phyloP scores from a whole-genome alignment of 2,797 vertebrate species.

The Halcyon leucocephala region DNA sequence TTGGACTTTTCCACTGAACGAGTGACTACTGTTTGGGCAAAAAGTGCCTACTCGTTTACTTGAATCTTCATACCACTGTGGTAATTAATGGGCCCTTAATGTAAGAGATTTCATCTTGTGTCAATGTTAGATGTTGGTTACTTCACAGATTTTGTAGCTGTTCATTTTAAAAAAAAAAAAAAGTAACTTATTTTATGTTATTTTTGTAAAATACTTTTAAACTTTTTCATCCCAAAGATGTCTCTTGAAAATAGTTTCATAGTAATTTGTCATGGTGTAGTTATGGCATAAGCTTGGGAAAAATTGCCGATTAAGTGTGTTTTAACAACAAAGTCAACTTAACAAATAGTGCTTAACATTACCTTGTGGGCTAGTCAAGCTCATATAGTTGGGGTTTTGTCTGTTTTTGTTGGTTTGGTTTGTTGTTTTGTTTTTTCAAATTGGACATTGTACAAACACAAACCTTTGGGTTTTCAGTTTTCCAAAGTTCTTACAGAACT shows the following conservation, averaged over 20 bases:
- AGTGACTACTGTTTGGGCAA: neutral
- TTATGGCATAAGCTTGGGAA: neutral
- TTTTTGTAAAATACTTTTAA: slow-evolving; percentile 6
- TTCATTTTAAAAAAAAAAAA: neutral
- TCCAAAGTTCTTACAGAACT: neutral
- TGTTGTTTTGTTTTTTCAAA: neutral
- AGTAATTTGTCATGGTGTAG: neutral
- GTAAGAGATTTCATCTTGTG: neutral
- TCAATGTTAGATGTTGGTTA: neutral
- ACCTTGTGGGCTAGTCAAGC: too few species aligned
- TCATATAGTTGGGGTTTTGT: neutral
- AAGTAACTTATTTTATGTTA: slow-evolving; percentile 23
- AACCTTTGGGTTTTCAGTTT: neutral
- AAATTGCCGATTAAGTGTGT: neutral
- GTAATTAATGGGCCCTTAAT: neutral
- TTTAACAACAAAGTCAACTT: neutral
- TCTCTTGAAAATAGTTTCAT: neutral
- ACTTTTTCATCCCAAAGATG: neutral
- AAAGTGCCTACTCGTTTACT: slow-evolving; percentile 53
- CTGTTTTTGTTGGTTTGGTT: too few species aligned
- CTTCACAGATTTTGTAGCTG: neutral
- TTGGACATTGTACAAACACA: neutral
- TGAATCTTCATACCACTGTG: slow-evolving; percentile 48
- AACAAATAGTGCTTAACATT: neutral
- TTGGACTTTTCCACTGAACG: neutral